Conservation (phyloP, 2,888 invertebrate species). For the Papilio protenor region DNA sequence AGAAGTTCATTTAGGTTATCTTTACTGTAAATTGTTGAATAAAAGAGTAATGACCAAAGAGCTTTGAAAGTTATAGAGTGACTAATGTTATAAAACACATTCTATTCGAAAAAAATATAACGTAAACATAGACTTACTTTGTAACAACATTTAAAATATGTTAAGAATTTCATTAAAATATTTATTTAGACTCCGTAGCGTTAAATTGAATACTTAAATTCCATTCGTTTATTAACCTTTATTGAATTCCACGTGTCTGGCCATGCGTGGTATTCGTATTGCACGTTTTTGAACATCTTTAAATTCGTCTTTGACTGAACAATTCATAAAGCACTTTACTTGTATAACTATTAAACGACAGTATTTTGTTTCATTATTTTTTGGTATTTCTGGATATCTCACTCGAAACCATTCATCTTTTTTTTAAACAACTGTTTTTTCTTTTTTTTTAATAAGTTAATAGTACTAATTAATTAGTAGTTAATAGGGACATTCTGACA, state of each 20-base stretch:
- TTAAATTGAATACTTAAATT: constrained; percentile 39
- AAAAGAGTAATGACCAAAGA: no score
- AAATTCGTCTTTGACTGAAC: constrained; percentile 15
- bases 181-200: constrained; percentile 11
- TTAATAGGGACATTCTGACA: no score
- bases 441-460: no score
- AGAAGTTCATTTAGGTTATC: no score
- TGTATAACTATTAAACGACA: neutral
- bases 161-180: neutral
- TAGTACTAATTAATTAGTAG: no score
- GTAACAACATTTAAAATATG: neutral
- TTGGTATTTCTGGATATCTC: neutral
- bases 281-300: constrained; percentile 58
- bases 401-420: no score
- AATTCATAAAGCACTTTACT: neutral
- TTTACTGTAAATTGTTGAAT: no score
- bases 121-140: no score
- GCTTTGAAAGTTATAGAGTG: no score
- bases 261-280: constrained; percentile 51
- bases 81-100: no score
- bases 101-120: no score
- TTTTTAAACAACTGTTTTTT: no score
- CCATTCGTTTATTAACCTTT: constrained; percentile 56
- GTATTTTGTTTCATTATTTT: neutral
- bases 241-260: constrained; percentile 72